These are phyloP conservation scores for Ptychochromis oligacanthus DNA, from an alignment of 2,113 vertebrate species.

Conservation along the genomic window DNA sequence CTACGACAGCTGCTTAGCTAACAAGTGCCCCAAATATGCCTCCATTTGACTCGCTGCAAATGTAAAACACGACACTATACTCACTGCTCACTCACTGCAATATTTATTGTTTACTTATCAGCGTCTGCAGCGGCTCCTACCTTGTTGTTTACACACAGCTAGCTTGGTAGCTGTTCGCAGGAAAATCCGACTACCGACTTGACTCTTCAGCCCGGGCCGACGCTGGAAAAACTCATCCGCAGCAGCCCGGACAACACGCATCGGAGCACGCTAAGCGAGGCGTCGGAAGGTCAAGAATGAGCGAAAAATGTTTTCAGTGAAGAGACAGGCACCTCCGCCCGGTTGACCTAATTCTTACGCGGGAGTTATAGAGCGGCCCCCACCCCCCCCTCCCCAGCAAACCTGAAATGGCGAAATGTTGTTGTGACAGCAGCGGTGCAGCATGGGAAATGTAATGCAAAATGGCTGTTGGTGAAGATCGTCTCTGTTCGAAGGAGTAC, in stretches of 20 bases:
- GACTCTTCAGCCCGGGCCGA: slow-evolving; percentile 70
- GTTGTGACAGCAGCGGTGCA: slow-evolving; percentile 69
- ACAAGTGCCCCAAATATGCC: not conserved
- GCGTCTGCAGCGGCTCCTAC: slow-evolving; percentile 16
- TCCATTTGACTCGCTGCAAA: not conserved
- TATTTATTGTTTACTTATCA: not conserved
- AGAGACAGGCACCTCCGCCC: slow-evolving; percentile 3
- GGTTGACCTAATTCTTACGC: slow-evolving; percentile 67
- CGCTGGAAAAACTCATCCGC: slow-evolving; percentile 60
- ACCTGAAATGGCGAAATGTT: slow-evolving; percentile 80
- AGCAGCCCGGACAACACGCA: slow-evolving; percentile 45
- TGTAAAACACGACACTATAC: not conserved
- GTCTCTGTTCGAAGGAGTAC: accelerated
- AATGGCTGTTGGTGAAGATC: slow-evolving; percentile 71
- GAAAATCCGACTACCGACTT: slow-evolving; percentile 49
- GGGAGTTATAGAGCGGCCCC: slow-evolving; percentile 20
- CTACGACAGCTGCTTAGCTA: not conserved
- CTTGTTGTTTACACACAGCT: slow-evolving; percentile 69
- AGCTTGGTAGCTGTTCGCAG: slow-evolving; percentile 48
- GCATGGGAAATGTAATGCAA: slow-evolving; percentile 66
- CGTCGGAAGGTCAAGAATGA: not conserved
- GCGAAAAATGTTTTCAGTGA: not conserved
- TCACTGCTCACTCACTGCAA: not conserved
- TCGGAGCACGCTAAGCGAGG: slow-evolving; percentile 29
- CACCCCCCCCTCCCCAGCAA: slow-evolving; percentile 2